Evolutionary conservation across 1,140 invertebrate species (phyloP).

Genomic region (Muscidifurax raptorellus): DNA sequence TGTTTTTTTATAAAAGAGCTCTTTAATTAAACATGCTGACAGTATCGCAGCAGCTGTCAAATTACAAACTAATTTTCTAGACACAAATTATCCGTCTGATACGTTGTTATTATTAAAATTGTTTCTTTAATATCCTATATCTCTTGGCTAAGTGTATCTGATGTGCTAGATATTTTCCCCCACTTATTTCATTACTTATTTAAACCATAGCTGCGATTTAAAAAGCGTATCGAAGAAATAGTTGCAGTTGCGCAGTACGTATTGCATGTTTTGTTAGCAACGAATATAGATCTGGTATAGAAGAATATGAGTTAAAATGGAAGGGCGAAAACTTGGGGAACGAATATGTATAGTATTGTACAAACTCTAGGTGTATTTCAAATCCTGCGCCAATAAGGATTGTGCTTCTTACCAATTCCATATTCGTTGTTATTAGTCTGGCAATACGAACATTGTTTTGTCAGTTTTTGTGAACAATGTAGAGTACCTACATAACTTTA

Average conservation of each 20-base stretch:
- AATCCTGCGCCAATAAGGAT: too few relatives aligned
- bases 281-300: too few relatives aligned
- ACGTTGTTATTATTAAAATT: neutral
- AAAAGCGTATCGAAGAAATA: neutral
- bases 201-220: neutral
- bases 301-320: too few relatives aligned
- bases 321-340: too few relatives aligned
- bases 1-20: too few relatives aligned
- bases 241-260: neutral
- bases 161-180: neutral
- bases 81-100: neutral
- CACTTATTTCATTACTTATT: slow-evolving; percentile 7
- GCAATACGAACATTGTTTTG: neutral
- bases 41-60: neutral
- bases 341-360: too few relatives aligned
- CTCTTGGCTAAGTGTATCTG: neutral
- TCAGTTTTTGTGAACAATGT: neutral
- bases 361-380: too few relatives aligned
- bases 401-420: too few relatives aligned
- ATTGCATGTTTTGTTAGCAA: neutral
- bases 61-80: neutral
- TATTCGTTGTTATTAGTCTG: too few relatives aligned
- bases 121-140: neutral
- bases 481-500: neutral
- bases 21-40: neutral